Conservation (phyloP, 2,113 vertebrate species). For the Oriolus oriolus region DNA sequence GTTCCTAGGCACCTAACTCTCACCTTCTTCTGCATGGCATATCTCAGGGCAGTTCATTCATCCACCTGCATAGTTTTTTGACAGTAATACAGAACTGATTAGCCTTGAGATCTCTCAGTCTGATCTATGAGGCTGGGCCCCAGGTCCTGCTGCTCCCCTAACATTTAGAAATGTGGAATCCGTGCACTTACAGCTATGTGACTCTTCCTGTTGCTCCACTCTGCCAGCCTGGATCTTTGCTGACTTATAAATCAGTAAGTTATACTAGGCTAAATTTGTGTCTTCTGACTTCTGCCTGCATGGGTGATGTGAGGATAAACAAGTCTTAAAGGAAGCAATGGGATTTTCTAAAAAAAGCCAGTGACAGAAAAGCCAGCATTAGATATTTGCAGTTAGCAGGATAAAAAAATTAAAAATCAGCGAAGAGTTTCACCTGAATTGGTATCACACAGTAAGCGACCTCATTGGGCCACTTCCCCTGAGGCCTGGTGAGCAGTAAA, state of each 20-base stretch:
- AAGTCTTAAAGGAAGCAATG: neutral
- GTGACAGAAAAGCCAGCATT: neutral
- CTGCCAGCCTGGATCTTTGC: neutral
- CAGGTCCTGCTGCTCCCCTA: neutral
- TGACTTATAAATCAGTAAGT: neutral
- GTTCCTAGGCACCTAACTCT: neutral
- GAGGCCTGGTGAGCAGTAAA: neutral
- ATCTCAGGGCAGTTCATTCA: neutral
- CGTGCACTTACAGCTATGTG: rapidly evolving
- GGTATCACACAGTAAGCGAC: neutral
- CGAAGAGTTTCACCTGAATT: neutral
- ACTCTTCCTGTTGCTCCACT: neutral
- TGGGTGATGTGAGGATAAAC: neutral
- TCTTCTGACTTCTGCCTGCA: neutral
- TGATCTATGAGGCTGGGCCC: neutral
- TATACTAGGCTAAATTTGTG: neutral
- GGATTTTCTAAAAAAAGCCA: neutral
- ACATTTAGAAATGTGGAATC: neutral
- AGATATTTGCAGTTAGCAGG: neutral
- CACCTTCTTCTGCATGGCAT: neutral
- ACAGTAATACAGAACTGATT: neutral
- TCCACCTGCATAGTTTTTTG: neutral
- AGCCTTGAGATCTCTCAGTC: neutral
- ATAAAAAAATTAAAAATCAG: neutral
- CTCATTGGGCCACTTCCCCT: neutral